Evolutionary conservation across 2,888 invertebrate genomes (phyloP).

Genomic region (Amphipyra berbera): DNA sequence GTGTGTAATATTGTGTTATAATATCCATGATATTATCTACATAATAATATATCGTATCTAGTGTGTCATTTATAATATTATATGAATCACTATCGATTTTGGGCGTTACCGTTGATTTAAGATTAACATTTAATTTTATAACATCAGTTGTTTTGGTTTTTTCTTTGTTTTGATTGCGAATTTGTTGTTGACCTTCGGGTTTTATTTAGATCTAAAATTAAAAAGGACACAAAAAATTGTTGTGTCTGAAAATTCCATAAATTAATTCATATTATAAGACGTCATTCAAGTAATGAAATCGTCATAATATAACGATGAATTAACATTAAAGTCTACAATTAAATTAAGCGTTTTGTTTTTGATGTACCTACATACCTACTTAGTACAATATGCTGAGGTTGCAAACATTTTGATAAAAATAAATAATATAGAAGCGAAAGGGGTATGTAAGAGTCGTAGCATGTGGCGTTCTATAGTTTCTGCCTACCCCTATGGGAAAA

Average conservation of each 20-base stretch:
- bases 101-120: neutral
- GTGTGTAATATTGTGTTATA: too few relatives aligned
- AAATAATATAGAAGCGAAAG: too few relatives aligned
- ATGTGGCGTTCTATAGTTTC: too few relatives aligned
- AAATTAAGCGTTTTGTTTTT: too few relatives aligned
- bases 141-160: slow-evolving; percentile 25
- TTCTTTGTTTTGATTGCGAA: slow-evolving; percentile 25
- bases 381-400: neutral
- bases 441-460: too few relatives aligned
- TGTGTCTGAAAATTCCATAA: slow-evolving; percentile 2
- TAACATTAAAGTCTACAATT: too few relatives aligned
- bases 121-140: neutral
- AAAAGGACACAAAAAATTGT: slow-evolving; percentile 3
- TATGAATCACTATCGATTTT: slow-evolving; percentile 24
- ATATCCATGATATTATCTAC: too few relatives aligned
- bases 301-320: too few relatives aligned
- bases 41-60: neutral
- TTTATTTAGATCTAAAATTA: slow-evolving; percentile 12
- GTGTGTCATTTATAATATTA: slow-evolving; percentile 16
- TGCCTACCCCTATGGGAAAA: too few relatives aligned
- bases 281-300: too few relatives aligned
- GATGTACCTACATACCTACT: too few relatives aligned
- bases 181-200: slow-evolving; percentile 19
- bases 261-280: neutral
- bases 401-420: neutral